phyloP scores from a whole-genome alignment of 2,888 invertebrate genomes.

The Alloplasta piceator region DNA sequence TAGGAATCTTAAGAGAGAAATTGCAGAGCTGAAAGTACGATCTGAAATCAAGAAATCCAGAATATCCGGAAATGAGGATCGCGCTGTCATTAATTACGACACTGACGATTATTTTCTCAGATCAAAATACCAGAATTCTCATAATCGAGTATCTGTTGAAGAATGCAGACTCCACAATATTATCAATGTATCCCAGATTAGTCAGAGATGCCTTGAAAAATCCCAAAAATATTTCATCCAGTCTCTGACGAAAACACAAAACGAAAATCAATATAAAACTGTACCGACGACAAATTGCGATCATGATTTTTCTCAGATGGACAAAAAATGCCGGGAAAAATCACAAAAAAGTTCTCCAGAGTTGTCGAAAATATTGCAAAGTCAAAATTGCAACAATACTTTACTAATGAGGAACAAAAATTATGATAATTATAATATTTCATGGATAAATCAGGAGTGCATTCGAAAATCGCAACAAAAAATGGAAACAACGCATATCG shows the following conservation, averaged over 20 bases:
- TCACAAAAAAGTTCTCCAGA: not conserved
- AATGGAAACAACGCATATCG: too few relatives aligned
- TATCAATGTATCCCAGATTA: not conserved
- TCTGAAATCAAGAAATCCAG: not conserved
- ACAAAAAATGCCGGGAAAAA: constrained; percentile 39
- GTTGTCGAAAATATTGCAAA: too few relatives aligned
- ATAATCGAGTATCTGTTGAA: not conserved
- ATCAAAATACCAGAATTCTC: not conserved
- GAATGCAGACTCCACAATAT: not conserved
- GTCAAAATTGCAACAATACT: too few relatives aligned
- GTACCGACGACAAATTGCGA: not conserved
- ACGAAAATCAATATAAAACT: not conserved
- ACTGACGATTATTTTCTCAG: not conserved
- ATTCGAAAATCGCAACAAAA: too few relatives aligned
- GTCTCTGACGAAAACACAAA: not conserved
- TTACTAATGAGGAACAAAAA: too few relatives aligned
- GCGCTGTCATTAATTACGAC: not conserved
- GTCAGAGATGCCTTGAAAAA: constrained; percentile 1
- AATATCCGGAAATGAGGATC: not conserved
- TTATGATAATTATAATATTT: too few relatives aligned
- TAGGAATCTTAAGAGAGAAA: not conserved
- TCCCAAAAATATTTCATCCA: not conserved
- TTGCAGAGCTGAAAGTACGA: not conserved
- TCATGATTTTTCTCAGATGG: constrained; percentile 52
- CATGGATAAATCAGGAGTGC: too few relatives aligned